A percentile compares a stretch with the other conserved stretches of the same genome.
phyloP scores from a whole-genome alignment of 2,888 invertebrate species.

The Autographa gamma region DNA sequence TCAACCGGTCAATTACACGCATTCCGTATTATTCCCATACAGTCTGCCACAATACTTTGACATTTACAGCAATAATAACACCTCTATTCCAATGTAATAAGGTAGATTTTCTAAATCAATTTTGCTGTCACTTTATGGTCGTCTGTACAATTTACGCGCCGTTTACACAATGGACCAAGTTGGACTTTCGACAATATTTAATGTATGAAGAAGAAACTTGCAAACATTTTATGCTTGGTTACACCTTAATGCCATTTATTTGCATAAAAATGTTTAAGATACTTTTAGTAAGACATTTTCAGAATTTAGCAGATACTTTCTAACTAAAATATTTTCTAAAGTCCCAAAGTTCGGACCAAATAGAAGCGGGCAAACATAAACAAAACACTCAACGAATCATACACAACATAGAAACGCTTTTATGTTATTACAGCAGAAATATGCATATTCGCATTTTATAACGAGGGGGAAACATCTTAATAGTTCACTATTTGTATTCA shows the following conservation, averaged over 20 bases:
- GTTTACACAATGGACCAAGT: neutral
- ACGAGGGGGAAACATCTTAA: neutral
- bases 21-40: slow-evolving; percentile 12
- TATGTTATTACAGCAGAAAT: slow-evolving; percentile 10
- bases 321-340: no score
- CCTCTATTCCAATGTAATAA: neutral
- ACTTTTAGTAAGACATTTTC: no score
- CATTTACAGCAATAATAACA: neutral
- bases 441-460: neutral
- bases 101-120: neutral
- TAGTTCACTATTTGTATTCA: slow-evolving; percentile 5
- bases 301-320: no score
- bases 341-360: neutral
- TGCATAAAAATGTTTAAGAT: neutral
- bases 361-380: neutral
- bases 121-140: neutral
- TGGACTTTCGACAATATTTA: neutral
- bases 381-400: slow-evolving; percentile 13
- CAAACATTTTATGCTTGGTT: neutral
- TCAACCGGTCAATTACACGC: slow-evolving; percentile 26
- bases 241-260: neutral
- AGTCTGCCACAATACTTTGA: neutral
- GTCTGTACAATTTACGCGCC: neutral
- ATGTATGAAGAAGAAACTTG: neutral
- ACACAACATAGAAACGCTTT: slow-evolving; percentile 28